Conservation (phyloP, 2,113 vertebrate species). For the Tricholaema leucomelas region DNA sequence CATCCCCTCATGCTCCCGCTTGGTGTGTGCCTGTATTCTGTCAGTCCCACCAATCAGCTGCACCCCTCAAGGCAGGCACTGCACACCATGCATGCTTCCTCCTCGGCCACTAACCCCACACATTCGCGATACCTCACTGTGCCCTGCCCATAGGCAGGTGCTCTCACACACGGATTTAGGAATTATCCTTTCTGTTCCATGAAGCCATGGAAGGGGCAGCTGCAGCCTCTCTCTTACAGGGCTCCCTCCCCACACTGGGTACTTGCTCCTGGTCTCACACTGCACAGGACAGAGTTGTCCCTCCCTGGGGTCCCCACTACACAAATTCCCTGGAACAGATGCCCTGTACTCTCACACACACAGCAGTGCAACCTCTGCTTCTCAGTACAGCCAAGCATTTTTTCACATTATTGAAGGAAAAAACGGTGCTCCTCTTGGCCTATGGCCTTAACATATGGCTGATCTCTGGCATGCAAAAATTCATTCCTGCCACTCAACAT, state of each 20-base stretch:
- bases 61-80: accelerated
- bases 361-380: neutral
- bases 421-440: neutral
- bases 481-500: conserved; percentile 9
- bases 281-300: neutral
- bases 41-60: accelerated
- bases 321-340: neutral
- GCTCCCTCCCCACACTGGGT: accelerated
- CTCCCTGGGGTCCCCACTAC: neutral
- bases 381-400: neutral
- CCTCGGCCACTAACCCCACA: neutral
- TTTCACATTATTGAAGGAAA: neutral
- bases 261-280: neutral
- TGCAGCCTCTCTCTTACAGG: neutral
- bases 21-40: neutral
- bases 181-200: neutral
- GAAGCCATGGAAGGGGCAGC: accelerated
- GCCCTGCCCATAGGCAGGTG: neutral
- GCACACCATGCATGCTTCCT: accelerated
- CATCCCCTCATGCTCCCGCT: accelerated
- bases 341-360: neutral
- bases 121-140: accelerated
- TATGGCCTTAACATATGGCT: accelerated
- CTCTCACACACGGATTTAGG: neutral
- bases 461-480: neutral